Evolutionary conservation across 2,113 vertebrate genomes (phyloP).

Genomic region (Empidonax traillii): DNA sequence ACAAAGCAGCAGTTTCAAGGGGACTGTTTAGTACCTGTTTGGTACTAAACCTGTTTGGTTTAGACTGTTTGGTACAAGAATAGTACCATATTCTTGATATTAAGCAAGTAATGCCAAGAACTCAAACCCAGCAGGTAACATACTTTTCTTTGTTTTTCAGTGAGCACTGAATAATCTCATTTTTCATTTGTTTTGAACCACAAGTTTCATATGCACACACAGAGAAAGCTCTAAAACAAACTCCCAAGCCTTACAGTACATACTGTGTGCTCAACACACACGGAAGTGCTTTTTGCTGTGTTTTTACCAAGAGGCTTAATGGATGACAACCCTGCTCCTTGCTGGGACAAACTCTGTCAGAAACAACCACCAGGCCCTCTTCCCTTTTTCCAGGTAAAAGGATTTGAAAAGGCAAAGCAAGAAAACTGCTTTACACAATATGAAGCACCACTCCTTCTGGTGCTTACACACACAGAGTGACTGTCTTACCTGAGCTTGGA

Average conservation of each 20-base stretch:
- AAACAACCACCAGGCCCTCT: not conserved
- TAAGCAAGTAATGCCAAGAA: slow-evolving; percentile 18
- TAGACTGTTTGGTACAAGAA: no score
- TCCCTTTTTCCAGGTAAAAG: not conserved
- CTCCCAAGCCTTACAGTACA: not conserved
- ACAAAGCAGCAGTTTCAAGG: not conserved
- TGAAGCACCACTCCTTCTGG: not conserved
- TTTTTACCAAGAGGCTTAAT: not conserved
- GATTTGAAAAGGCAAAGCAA: not conserved
- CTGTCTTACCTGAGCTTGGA: not conserved
- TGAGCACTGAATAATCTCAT: not conserved
- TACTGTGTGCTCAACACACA: not conserved
- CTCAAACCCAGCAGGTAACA: slow-evolving; percentile 6
- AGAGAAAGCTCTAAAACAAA: not conserved
- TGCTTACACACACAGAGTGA: not conserved
- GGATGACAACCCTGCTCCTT: not conserved
- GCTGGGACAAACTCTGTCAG: not conserved
- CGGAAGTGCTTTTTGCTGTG: not conserved
- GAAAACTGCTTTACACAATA: not conserved
- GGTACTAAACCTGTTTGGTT: no score
- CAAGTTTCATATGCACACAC: not conserved
- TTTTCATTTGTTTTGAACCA: slow-evolving; percentile 21
- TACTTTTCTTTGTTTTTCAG: slow-evolving; percentile 1
- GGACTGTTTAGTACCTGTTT: not conserved
- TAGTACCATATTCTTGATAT: not conserved